phyloP scores from a whole-genome alignment of 2,888 invertebrate genomes.

The Helleia helle region DNA sequence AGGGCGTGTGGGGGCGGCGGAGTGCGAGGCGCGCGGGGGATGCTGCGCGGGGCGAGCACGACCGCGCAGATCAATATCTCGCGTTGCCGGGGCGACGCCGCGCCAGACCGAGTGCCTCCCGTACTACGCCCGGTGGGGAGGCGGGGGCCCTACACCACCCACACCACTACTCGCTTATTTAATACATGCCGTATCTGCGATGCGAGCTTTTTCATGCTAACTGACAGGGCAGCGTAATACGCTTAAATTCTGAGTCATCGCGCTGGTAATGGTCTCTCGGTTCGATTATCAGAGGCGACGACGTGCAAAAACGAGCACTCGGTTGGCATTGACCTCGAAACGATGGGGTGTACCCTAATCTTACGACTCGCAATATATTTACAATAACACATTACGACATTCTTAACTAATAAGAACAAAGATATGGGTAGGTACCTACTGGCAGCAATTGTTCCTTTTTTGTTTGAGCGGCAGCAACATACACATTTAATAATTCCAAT shows the following conservation, averaged over 20 bases:
- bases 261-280: slow-evolving; percentile 29
- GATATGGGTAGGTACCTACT: too few relatives aligned
- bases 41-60: slow-evolving; percentile 39
- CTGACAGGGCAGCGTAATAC: slow-evolving; percentile 56
- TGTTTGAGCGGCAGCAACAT: too few relatives aligned
- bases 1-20: slow-evolving; percentile 38
- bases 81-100: slow-evolving; percentile 75
- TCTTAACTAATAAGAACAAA: too few relatives aligned
- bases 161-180: slow-evolving; percentile 67
- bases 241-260: slow-evolving; percentile 38
- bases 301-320: slow-evolving; percentile 28
- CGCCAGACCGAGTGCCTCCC: slow-evolving; percentile 76
- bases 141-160: slow-evolving; percentile 24
- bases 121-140: slow-evolving; percentile 51
- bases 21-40: slow-evolving; percentile 28
- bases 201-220: slow-evolving; percentile 65
- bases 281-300: slow-evolving; percentile 22
- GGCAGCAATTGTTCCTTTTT: too few relatives aligned
- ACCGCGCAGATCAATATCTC: slow-evolving; percentile 69
- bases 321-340: slow-evolving; percentile 51
- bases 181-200: slow-evolving; percentile 65
- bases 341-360: slow-evolving; percentile 14
- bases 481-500: too few relatives aligned
- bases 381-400: too few relatives aligned
- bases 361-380: slow-evolving; percentile 5